Base-by-base conservation (phyloP, 2,113 vertebrate species). In the Pteruthius melanotis region DNA sequence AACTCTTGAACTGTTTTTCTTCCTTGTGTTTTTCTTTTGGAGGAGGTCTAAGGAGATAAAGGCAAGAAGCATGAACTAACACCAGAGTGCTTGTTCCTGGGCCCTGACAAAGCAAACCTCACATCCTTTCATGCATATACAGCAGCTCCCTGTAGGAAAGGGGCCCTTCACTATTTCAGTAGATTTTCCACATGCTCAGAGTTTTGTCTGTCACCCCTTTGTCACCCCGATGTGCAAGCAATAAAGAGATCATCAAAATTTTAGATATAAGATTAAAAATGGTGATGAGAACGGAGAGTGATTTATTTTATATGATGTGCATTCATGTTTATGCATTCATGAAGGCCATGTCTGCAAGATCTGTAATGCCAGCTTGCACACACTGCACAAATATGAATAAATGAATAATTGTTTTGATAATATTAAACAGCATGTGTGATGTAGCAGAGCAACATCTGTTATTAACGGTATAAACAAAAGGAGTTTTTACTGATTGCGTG, bases 321-420 rank as follows among this genome's bases (percentile, higher is more conserved):
- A 79, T 87, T 97, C 97, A 87, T 91, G 82, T 94, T 96, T 95
- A 93, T 85, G 83, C 70, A 89, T 96, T 97, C 95, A 78, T 44
- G 89, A 96, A 89, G 96, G 69, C 93, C 79, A 28, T 69, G 94
- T 91, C 96, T 96, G 90, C 83, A 87, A 97, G 97, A 94, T 97
- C 96, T 85, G 75, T 70, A 74, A 89, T 89, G 95, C 91, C 97
- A 95, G 97, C 96, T 97, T 96, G 95, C 91, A 97, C 93, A 94
- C 85, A 80, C 90, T 94, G 96, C 96, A 94, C 95, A 77, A 94
- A 97, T 93, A 97, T 77, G 96, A 98, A 97, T 95, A 98, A 95
- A 97, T 98, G 97, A 98, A 97, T 98, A 97, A 98, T 97, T 97
- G 97, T 97, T 97, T 97, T 97, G 98, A 96, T 97, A 96, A 94